These are phyloP conservation scores for Acleris literana DNA, from an alignment of 2,888 invertebrate genomes.

Conservation along the genomic window DNA sequence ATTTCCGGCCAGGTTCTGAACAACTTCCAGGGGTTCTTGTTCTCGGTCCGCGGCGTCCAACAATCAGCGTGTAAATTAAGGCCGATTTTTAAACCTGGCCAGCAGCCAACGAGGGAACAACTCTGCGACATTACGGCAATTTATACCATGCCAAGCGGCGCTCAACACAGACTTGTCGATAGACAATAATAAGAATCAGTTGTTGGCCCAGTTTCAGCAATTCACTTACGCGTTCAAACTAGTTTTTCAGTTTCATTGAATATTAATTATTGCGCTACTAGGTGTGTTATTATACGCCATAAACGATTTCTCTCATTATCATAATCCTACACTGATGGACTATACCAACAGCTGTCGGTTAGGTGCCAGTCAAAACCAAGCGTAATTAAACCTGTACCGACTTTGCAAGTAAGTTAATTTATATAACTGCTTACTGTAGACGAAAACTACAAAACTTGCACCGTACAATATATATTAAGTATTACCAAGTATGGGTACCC, in stretches of 20 bases:
- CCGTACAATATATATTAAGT: too few relatives aligned
- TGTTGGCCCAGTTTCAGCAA: conserved; percentile 36
- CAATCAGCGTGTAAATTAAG: conserved; percentile 60
- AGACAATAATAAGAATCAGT: conserved; percentile 38
- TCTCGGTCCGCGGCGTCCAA: conserved; percentile 49
- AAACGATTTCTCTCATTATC: conserved; percentile 33
- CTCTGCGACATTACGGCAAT: conserved; percentile 55
- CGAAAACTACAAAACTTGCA: too few relatives aligned
- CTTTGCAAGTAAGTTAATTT: too few relatives aligned
- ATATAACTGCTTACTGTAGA: too few relatives aligned
- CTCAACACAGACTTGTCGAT: conserved; percentile 46
- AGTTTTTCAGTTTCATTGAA: conserved; percentile 28
- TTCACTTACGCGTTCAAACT: conserved; percentile 21
- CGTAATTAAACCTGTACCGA: neutral
- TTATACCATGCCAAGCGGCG: conserved; percentile 46
- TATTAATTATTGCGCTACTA: conserved; percentile 21
- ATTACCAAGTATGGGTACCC: too few relatives aligned
- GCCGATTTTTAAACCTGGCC: conserved; percentile 60
- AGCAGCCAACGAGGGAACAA: conserved; percentile 54
- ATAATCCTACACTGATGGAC: conserved; percentile 23
- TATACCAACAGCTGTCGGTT: conserved; percentile 39
- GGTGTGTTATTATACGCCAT: conserved; percentile 20
- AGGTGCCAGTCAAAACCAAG: conserved; percentile 37
- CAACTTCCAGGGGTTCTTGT: conserved; percentile 52
- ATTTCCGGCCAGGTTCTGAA: conserved; percentile 63